Conservation (phyloP, 64 coral and sea anemone species). For the Catalaphyllia jardinei region DNA sequence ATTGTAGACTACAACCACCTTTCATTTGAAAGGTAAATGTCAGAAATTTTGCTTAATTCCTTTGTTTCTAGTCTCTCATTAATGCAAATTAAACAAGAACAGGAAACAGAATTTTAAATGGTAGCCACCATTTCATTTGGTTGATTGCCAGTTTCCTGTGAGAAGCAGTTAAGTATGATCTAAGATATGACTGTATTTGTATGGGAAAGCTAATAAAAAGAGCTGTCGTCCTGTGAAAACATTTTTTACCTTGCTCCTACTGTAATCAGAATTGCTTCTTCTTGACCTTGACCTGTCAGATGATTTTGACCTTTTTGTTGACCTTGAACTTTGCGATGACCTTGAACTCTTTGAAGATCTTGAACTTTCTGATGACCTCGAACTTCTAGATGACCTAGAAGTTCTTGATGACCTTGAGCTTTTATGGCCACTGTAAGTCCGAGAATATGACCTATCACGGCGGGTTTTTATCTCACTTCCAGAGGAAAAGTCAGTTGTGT, state of each 20-base stretch:
- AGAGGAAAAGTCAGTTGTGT: constrained; percentile 60
- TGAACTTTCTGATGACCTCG: constrained; percentile 50
- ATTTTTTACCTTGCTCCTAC: constrained; percentile 34
- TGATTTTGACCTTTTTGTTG: constrained; percentile 39
- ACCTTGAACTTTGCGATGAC: constrained; percentile 47
- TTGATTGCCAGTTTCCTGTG: too few relatives aligned
- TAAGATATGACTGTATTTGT: too few relatives aligned
- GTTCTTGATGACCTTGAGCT: constrained; percentile 52
- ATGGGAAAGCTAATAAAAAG: too few relatives aligned
- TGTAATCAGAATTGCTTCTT: background rate
- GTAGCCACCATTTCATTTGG: background rate
- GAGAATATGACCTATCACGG: constrained; percentile 43
- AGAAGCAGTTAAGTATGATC: too few relatives aligned
- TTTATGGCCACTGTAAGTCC: constrained; percentile 47
- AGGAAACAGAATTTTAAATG: too few relatives aligned
- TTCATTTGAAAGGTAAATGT: too few relatives aligned
- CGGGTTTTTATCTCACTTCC: constrained; percentile 53
- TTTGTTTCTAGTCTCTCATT: too few relatives aligned
- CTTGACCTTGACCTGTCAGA: constrained; percentile 34
- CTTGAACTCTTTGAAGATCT: constrained; percentile 41
- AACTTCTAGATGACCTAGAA: constrained; percentile 35
- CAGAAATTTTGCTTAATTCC: too few relatives aligned
- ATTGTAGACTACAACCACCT: too few relatives aligned
- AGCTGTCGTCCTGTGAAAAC: background rate
- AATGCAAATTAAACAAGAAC: too few relatives aligned